Evolutionary conservation across 2,797 vertebrate genomes (phyloP).

Genomic region (Xenops minutus): DNA sequence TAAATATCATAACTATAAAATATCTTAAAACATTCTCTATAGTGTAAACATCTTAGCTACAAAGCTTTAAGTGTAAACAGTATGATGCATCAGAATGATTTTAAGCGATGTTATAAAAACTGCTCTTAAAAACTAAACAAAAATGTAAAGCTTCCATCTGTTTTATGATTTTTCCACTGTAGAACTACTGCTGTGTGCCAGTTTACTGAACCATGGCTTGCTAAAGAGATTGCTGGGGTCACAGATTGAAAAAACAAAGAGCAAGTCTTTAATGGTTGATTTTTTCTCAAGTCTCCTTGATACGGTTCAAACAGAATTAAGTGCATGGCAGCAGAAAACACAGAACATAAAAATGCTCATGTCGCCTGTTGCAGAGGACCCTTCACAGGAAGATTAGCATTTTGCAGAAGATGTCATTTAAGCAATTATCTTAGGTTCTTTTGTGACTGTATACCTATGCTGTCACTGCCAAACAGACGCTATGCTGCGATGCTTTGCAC

Average conservation of each 20-base stretch:
- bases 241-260: constrained; percentile 77
- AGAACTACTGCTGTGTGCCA: constrained; percentile 84
- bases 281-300: constrained; percentile 62
- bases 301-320: constrained; percentile 53
- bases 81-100: constrained; percentile 80
- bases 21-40: constrained; percentile 82
- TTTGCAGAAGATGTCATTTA: constrained; percentile 31
- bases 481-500: constrained; percentile 17
- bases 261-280: constrained; percentile 71
- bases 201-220: constrained; percentile 84
- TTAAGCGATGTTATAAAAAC: constrained; percentile 84
- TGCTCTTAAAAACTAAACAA: constrained; percentile 86
- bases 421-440: constrained; percentile 28
- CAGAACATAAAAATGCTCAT: not conserved
- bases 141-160: constrained; percentile 85
- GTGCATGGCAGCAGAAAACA: constrained; percentile 21
- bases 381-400: not conserved
- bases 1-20: constrained; percentile 89
- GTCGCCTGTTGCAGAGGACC: constrained; percentile 38
- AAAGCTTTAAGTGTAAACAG: constrained; percentile 84
- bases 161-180: constrained; percentile 86
- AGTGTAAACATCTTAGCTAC: constrained; percentile 85
- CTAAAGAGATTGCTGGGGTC: constrained; percentile 84
- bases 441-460: not conserved
- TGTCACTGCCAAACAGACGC: constrained; percentile 10